Conservation (phyloP, 53 echinoderm and acorn worm genomes). For the Apostichopus leukothele region DNA sequence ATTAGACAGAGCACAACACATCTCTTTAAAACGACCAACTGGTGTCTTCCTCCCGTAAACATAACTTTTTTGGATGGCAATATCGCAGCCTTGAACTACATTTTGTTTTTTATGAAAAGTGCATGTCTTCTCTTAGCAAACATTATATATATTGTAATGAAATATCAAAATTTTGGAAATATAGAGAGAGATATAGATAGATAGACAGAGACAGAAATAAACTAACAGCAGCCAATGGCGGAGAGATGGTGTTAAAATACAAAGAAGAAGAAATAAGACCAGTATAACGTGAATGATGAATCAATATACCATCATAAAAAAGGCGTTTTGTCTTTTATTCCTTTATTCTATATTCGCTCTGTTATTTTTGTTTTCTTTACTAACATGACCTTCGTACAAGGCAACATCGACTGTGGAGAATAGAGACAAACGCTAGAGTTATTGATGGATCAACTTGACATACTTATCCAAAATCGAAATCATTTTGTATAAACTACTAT, state of each 20-base stretch:
- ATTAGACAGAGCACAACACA: too few species aligned
- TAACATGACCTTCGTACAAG: not conserved
- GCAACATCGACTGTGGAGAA: not conserved
- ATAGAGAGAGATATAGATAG: not conserved
- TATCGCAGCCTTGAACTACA: not conserved
- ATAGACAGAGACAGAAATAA: too few species aligned
- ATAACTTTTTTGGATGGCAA: too few species aligned
- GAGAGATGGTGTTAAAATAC: not conserved
- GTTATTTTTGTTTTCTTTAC: not conserved
- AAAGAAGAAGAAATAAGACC: not conserved
- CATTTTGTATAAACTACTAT: too few species aligned
- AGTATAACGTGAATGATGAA: not conserved
- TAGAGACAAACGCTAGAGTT: not conserved
- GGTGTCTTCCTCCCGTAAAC: too few species aligned
- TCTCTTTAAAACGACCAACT: too few species aligned
- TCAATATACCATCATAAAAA: not conserved
- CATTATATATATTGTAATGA: too few species aligned
- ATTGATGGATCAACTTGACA: not conserved
- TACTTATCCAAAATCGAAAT: not conserved
- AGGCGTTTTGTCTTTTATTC: not conserved
- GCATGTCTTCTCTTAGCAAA: not conserved
- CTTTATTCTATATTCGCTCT: not conserved
- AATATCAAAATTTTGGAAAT: not conserved
- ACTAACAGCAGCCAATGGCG: not conserved
- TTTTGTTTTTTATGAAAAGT: not conserved